Percentiles rank a stretch among this genome's conserved stretches.
Conservation (phyloP, 2,888 invertebrate genomes). For the Ctenicera cuprea region DNA sequence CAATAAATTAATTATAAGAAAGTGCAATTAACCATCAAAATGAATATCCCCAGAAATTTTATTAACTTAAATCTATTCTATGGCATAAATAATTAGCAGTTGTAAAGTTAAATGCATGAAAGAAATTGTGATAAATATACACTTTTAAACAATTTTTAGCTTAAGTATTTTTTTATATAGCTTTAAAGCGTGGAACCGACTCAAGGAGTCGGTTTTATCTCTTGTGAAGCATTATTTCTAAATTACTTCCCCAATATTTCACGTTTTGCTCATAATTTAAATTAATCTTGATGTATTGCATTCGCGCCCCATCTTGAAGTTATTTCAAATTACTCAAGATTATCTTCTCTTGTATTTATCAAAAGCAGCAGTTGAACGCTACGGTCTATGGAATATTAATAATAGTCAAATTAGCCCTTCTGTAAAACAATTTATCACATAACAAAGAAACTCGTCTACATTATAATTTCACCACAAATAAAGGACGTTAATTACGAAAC, state of each 20-base stretch:
- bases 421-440: constrained; percentile 18
- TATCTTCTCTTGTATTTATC: constrained; percentile 8
- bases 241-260: constrained; percentile 4
- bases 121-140: too few species aligned
- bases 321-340: constrained; percentile 12
- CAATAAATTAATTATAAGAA: too few species aligned
- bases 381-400: constrained; percentile 11
- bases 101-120: too few species aligned
- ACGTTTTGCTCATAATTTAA: constrained; percentile 12
- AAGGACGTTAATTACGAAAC: constrained; percentile 8
- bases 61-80: too few species aligned
- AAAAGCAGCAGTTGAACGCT: constrained; percentile 2
- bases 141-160: too few species aligned
- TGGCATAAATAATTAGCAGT: too few species aligned
- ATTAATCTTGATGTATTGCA: constrained; percentile 27
- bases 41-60: too few species aligned
- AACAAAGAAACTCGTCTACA: neutral
- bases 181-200: too few species aligned
- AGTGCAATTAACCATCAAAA: too few species aligned
- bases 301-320: neutral
- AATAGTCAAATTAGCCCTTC: constrained; percentile 17
- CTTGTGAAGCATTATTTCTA: neutral
- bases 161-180: too few species aligned
- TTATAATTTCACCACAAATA: constrained; percentile 20
- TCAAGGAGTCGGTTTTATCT: too few species aligned